Evolutionary conservation across 2,797 vertebrate species (phyloP).

Genomic region (Rhinatrema bivittatum): DNA sequence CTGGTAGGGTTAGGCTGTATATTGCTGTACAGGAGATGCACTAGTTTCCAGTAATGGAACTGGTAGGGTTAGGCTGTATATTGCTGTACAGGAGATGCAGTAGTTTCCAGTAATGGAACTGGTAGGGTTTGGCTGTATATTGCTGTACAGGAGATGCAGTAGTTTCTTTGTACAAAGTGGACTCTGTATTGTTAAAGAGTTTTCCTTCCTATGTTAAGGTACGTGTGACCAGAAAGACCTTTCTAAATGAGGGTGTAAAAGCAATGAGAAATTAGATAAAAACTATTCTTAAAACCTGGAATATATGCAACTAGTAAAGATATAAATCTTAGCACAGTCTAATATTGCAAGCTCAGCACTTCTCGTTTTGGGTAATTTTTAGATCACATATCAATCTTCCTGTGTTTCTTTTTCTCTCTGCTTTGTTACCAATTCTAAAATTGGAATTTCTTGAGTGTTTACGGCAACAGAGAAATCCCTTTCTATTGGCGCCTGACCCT

Average conservation of each 20-base stretch:
- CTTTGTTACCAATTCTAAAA: slow-evolving; percentile 55
- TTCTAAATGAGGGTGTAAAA: slow-evolving; percentile 48
- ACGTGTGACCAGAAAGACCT: slow-evolving; percentile 57
- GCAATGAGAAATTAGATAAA: slow-evolving; percentile 52
- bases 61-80: no score
- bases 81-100: no score
- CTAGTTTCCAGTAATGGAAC: no score
- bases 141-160: no score
- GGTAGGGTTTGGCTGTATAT: no score
- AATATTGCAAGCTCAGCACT: slow-evolving; percentile 57
- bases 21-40: no score
- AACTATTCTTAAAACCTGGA: slow-evolving; percentile 42
- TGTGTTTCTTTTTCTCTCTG: slow-evolving; percentile 62
- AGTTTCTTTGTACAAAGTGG: no score
- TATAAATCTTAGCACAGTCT: slow-evolving; percentile 49
- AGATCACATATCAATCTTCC: slow-evolving; percentile 61
- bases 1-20: no score
- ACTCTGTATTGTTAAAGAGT: no score
- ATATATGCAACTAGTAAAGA: slow-evolving; percentile 38
- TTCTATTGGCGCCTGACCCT: slow-evolving; percentile 60
- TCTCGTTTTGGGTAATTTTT: slow-evolving; percentile 54
- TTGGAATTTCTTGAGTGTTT: slow-evolving; percentile 57
- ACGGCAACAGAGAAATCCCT: slow-evolving; percentile 50
- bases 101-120: no score
- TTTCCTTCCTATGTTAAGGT: slow-evolving; percentile 44